These are phyloP conservation scores for Carlito syrichta DNA, from an alignment of 2,113 vertebrate species.

Conservation along the genomic window DNA sequence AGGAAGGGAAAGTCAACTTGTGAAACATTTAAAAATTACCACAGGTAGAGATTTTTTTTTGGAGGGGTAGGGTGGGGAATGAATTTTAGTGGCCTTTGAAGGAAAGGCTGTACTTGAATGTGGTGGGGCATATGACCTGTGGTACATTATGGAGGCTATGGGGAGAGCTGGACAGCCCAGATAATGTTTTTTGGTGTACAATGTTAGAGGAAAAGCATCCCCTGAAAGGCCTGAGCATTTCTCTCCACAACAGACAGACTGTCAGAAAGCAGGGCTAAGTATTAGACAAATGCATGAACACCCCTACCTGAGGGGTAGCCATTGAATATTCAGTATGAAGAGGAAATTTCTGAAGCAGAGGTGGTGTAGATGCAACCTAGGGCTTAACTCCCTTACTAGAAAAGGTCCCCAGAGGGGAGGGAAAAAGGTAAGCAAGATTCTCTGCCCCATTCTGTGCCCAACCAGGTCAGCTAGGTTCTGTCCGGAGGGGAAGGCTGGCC, in stretches of 20 bases:
- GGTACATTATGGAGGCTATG: background rate
- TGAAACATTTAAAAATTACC: background rate
- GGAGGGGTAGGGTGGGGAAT: fast-evolving
- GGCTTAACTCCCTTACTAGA: background rate
- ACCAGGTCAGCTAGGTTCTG: background rate
- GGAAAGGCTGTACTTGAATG: background rate
- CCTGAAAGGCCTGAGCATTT: background rate
- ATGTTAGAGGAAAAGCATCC: background rate
- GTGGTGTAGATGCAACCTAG: fast-evolving
- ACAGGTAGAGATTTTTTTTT: background rate
- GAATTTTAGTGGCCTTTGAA: background rate
- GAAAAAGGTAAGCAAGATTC: fast-evolving
- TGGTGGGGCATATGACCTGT: background rate
- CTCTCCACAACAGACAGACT: background rate
- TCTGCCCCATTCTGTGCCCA: background rate
- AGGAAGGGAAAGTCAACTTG: background rate
- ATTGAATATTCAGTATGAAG: background rate
- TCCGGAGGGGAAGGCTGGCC: too few species aligned
- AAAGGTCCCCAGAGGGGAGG: background rate
- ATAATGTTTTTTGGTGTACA: too few species aligned
- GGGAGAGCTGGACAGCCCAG: background rate
- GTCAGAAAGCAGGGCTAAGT: background rate
- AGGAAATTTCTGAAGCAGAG: background rate
- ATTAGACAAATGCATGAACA: background rate
- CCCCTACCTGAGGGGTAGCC: fast-evolving